phyloP scores from a whole-genome alignment of 37 sponge, comb jelly and placozoan genomes.

The Eunapius fragilis region DNA sequence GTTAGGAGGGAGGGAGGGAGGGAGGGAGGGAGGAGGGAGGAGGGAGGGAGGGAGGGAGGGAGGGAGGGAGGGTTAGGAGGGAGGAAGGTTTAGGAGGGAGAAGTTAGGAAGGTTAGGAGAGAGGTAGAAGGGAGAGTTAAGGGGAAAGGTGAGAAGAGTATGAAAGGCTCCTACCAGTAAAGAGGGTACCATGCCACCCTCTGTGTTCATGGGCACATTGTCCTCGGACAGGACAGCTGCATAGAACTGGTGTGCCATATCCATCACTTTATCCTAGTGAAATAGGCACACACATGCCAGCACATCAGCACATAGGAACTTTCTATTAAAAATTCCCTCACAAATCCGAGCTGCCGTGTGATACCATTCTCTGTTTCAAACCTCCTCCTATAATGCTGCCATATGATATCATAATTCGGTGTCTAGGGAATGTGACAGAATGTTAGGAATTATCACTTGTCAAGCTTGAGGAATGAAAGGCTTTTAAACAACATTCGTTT shows the following conservation, averaged over 20 bases:
- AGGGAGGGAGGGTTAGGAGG: too few relatives aligned
- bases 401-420: constrained; percentile 24
- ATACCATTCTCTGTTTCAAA: not conserved
- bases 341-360: not conserved
- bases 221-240: constrained; percentile 26
- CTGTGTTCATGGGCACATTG: not conserved
- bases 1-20: too few relatives aligned
- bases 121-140: too few relatives aligned
- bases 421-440: not conserved
- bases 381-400: constrained; percentile 14
- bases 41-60: too few relatives aligned
- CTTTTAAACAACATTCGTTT: too few relatives aligned
- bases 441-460: not conserved
- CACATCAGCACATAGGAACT: not conserved
- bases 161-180: not conserved
- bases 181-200: not conserved
- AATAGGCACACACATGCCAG: not conserved
- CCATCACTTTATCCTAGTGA: constrained; percentile 20
- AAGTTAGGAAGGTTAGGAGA: too few relatives aligned
- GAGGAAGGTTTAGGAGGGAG: too few relatives aligned
- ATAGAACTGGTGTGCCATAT: constrained; percentile 48
- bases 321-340: not conserved
- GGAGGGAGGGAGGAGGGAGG: too few relatives aligned
- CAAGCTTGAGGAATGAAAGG: too few relatives aligned
- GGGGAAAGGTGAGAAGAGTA: not conserved